A percentile compares a stretch with the other conserved stretches of the same genome.
phyloP scores from a whole-genome alignment of 2,888 invertebrate genomes.

The Chalcis sispes region DNA sequence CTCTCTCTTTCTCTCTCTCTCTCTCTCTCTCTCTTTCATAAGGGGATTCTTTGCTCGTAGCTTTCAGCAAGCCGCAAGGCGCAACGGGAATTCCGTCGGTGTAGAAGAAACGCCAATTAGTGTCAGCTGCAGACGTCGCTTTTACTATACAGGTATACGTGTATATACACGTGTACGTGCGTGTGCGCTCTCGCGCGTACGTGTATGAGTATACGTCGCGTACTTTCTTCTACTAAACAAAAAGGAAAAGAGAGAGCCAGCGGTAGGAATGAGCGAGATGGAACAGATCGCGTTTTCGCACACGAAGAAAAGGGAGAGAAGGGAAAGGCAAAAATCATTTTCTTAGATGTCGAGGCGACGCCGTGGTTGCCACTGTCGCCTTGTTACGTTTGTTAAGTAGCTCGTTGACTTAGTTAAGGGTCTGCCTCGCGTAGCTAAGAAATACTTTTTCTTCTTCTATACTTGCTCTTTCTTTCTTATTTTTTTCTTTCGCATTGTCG shows the following conservation, averaged over 20 bases:
- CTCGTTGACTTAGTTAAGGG: constrained; percentile 43
- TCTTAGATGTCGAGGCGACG: constrained; percentile 20
- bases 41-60: too few species aligned
- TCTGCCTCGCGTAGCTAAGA: background rate
- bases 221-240: too few species aligned
- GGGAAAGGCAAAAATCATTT: constrained; percentile 31
- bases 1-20: constrained; percentile 1
- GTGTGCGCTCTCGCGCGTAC: constrained; percentile 41
- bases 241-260: constrained; percentile 25
- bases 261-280: too few species aligned
- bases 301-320: background rate
- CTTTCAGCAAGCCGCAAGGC: background rate
- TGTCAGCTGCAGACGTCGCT: constrained; percentile 69
- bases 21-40: background rate
- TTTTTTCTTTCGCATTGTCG: too few species aligned
- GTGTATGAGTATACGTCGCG: too few species aligned
- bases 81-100: background rate
- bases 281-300: too few species aligned
- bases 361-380: background rate
- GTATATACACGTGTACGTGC: constrained; percentile 41
- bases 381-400: constrained; percentile 48
- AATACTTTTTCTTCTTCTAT: background rate
- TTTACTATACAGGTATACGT: too few species aligned
- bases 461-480: too few species aligned
- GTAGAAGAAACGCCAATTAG: constrained; percentile 72